Base-by-base conservation (phyloP, 1,140 invertebrate species). In the Harpegnathos saltator region DNA sequence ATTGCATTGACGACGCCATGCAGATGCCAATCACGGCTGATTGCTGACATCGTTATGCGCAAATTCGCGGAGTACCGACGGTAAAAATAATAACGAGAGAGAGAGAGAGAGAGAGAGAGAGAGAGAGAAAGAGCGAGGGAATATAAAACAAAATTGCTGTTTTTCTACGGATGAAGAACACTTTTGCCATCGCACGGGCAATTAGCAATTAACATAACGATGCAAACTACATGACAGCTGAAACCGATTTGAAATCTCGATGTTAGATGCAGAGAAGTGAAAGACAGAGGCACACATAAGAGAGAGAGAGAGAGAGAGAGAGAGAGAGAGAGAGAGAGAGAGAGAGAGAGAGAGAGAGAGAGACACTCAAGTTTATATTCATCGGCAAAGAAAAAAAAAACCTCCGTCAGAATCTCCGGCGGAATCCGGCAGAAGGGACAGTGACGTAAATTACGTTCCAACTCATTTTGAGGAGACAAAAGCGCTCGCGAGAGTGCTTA, bases 21-120 rank as follows among this genome's bases (percentile, higher is more conserved):
- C 74, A 54, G 29, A 77, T 66, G 74, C 74, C 62, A 77, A 54
- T 77, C 74, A 66, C 50, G 22, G 11, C 62, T 77, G 54, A 77
- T 68, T 77, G 62, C 62, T 77, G 74, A 77, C 61, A 66, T 66
- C 22, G 74, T 77, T 56, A 65, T 52, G n/a, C 11, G 38, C 19
- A 17, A 54, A 68, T 38, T 38, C 29, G 15, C n/a, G 12, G 66
- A 38, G 54, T 33, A 12, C 52, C 19, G 33, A 54, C n/a, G 29
- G 0, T n/a, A 33, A 59, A 63, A 63, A 56, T 19, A 68, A 68
- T 54, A 26, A 48, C 22, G 52, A 22, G 17, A 75, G 26, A 75
- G n/a, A 9, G 0, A 65, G 26, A 44, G 38, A 44, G 38, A 44
- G 38, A 9, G 38, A 44, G 52, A 33, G 17, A 75, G 26, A 75